These are phyloP conservation scores for Polymixis flavicincta DNA, from an alignment of 2,888 invertebrate genomes.

Conservation along the genomic window DNA sequence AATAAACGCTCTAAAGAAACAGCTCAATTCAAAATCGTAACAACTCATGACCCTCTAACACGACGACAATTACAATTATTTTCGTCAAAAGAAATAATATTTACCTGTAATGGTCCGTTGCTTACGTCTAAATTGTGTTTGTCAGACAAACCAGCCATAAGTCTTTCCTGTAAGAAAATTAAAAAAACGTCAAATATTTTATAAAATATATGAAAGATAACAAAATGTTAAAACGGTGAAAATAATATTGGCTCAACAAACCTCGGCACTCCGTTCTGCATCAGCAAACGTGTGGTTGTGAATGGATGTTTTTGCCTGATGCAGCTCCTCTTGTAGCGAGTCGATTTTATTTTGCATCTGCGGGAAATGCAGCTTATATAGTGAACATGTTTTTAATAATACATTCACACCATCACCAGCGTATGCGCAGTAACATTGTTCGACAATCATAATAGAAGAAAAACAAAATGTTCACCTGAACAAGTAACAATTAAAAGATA, in stretches of 20 bases:
- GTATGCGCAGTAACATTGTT: conserved; percentile 55
- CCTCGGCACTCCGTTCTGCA: conserved; percentile 83
- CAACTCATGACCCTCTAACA: background rate
- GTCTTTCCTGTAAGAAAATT: conserved; percentile 83
- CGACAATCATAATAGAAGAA: conserved; percentile 52
- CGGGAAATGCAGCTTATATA: conserved; percentile 36
- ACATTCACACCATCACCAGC: conserved; percentile 70
- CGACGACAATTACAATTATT: background rate
- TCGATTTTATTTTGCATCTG: conserved; percentile 90
- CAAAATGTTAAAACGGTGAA: background rate
- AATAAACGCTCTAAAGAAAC: no score
- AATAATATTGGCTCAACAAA: conserved; percentile 56
- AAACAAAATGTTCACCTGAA: conserved; percentile 29
- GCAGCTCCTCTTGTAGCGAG: conserved; percentile 85
- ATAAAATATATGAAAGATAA: background rate
- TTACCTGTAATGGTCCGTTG: conserved; percentile 88
- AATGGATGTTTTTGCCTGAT: conserved; percentile 77
- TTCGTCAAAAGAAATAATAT: conserved; percentile 1
- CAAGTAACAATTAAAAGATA: conserved; percentile 3
- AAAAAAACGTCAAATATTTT: background rate
- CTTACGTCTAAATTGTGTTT: conserved; percentile 80
- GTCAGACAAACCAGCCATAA: conserved; percentile 85
- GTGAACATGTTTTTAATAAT: conserved; percentile 42
- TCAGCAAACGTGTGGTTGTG: conserved; percentile 84
- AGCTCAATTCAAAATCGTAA: background rate